These are phyloP conservation scores for Sarcophaga subvicina DNA, from an alignment of 2,888 invertebrate genomes.

Conservation along the genomic window DNA sequence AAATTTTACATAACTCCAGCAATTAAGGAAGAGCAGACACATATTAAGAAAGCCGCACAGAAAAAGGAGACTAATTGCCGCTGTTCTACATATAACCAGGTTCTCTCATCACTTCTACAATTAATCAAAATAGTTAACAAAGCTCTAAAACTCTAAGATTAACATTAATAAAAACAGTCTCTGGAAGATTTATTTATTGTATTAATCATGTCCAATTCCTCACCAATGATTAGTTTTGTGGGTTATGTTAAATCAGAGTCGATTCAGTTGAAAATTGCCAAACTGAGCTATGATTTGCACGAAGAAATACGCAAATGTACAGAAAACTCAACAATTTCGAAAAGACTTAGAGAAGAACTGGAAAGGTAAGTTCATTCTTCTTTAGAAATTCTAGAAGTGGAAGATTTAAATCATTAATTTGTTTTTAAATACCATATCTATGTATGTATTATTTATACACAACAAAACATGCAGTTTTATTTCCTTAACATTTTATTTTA, in stretches of 20 bases:
- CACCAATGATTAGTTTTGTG: slow-evolving; percentile 42
- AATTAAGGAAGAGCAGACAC: too few relatives aligned
- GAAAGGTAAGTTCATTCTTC: slow-evolving; percentile 76
- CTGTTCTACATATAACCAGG: too few relatives aligned
- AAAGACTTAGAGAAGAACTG: slow-evolving; percentile 77
- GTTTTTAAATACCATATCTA: not conserved
- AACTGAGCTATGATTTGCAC: slow-evolving; percentile 78
- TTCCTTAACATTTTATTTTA: slow-evolving; percentile 19
- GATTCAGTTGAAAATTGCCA: slow-evolving; percentile 75
- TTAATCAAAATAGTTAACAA: not conserved
- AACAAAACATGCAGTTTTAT: slow-evolving; percentile 10
- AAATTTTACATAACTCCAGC: too few relatives aligned
- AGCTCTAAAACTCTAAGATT: not conserved
- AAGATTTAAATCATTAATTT: too few relatives aligned
- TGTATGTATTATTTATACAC: not conserved
- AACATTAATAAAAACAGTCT: not conserved
- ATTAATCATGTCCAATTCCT: slow-evolving; percentile 53
- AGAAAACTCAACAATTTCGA: slow-evolving; percentile 77
- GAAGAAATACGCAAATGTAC: slow-evolving; percentile 79
- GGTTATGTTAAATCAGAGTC: slow-evolving; percentile 63
- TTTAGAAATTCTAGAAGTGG: not conserved
- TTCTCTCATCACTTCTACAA: not conserved
- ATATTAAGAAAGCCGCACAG: too few relatives aligned
- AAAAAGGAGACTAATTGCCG: not conserved
- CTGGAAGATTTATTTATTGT: not conserved